These are phyloP conservation scores for Aphidius ervi DNA, from an alignment of 1,140 invertebrate genomes.

Conservation along the genomic window DNA sequence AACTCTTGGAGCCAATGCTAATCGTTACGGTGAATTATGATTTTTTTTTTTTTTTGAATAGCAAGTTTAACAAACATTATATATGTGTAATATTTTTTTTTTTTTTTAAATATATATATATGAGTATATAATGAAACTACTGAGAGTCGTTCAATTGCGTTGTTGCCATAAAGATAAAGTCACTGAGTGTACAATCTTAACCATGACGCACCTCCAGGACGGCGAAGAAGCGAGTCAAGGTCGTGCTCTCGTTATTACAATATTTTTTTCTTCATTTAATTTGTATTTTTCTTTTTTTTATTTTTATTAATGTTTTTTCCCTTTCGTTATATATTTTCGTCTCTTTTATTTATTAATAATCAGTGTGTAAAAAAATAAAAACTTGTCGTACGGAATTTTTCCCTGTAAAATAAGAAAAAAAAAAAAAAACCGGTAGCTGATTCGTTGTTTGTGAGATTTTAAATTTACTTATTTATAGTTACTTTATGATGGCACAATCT, in stretches of 20 bases:
- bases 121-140: no score
- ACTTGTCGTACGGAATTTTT: no score
- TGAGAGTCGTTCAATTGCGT: constrained; percentile 8
- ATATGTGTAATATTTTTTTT: no score
- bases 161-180: constrained; percentile 31
- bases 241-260: constrained; percentile 20
- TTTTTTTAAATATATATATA: no score
- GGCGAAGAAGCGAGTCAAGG: constrained; percentile 19
- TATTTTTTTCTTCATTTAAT: constrained; percentile 1
- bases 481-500: constrained; percentile 6
- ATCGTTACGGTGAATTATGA: no score
- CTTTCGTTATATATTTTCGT: neutral
- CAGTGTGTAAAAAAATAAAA: neutral
- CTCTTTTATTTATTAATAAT: neutral
- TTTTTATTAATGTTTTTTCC: no score
- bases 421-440: constrained; percentile 1
- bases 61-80: no score
- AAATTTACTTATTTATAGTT: no score
- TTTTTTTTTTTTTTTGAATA: no score
- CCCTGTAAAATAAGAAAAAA: no score
- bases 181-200: constrained; percentile 12
- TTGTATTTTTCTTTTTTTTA: neutral
- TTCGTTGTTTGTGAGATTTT: constrained; percentile 6
- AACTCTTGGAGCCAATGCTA: no score
- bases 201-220: constrained; percentile 18